phyloP scores from a whole-genome alignment of 2,113 vertebrate genomes.

The Gorilla gorilla region DNA sequence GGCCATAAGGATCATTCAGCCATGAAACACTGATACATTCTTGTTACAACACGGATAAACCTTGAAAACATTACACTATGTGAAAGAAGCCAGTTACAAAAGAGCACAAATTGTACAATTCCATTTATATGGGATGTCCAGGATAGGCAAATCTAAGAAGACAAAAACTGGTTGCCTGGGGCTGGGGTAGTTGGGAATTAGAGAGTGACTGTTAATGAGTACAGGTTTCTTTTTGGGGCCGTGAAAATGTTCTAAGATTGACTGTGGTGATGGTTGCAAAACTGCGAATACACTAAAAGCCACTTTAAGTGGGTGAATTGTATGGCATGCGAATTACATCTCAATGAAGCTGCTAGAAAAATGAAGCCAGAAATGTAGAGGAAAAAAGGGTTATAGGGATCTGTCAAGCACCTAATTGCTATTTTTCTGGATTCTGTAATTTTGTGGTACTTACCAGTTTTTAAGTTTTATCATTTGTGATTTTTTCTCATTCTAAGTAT shows the following conservation, averaged over 20 bases:
- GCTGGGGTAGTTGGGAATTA: not conserved
- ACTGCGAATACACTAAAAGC: conserved; percentile 8
- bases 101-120: not conserved
- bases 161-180: not conserved
- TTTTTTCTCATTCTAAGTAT: not conserved
- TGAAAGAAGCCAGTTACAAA: conserved; percentile 44
- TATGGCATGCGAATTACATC: not conserved
- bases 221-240: not conserved
- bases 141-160: not conserved
- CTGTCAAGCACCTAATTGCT: not conserved
- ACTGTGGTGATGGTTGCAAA: not conserved
- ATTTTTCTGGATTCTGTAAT: conserved; percentile 38
- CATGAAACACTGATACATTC: not conserved
- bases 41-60: not conserved
- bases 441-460: not conserved
- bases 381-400: not conserved
- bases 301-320: not conserved
- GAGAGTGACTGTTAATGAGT: not conserved
- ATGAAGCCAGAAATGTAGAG: not conserved
- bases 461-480: not conserved
- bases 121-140: not conserved
- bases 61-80: conserved; percentile 15
- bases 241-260: conserved; percentile 13
- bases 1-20: not conserved
- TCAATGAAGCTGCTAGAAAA: not conserved